Percentiles rank a stretch among this genome's conserved stretches.
Conservation (phyloP, 2,113 vertebrate genomes). For the Helogale parvula region DNA sequence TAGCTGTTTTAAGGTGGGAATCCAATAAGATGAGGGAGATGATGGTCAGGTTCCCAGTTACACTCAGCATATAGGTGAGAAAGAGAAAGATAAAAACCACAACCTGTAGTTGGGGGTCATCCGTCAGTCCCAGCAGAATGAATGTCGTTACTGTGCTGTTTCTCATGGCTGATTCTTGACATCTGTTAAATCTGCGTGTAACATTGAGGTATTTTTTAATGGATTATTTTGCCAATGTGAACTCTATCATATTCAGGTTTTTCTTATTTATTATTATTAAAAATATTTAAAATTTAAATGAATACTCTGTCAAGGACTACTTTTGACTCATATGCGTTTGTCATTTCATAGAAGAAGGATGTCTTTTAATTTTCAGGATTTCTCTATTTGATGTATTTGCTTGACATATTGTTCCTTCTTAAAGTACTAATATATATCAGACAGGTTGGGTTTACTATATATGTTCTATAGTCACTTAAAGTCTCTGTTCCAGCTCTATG, state of each 20-base stretch:
- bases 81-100: constrained; percentile 51
- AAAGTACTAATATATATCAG: neutral
- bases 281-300: neutral
- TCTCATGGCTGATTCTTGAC: neutral
- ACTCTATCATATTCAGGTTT: neutral
- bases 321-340: neutral
- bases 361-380: neutral
- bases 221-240: neutral
- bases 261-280: neutral
- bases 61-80: constrained; percentile 45
- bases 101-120: constrained; percentile 46
- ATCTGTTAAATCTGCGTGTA: neutral
- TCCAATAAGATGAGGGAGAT: constrained; percentile 46
- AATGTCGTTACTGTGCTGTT: constrained; percentile 68
- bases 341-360: neutral
- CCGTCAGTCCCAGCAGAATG: constrained; percentile 74
- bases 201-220: constrained; percentile 8
- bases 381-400: neutral
- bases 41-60: constrained; percentile 51
- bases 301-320: neutral
- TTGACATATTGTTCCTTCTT: neutral
- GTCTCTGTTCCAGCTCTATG: neutral
- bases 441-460: neutral
- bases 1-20: constrained; percentile 68
- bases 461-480: neutral